A percentile compares a stretch with the other conserved stretches of the same genome.
phyloP scores from a whole-genome alignment of 2,113 vertebrate species.

The Cololabis saira region DNA sequence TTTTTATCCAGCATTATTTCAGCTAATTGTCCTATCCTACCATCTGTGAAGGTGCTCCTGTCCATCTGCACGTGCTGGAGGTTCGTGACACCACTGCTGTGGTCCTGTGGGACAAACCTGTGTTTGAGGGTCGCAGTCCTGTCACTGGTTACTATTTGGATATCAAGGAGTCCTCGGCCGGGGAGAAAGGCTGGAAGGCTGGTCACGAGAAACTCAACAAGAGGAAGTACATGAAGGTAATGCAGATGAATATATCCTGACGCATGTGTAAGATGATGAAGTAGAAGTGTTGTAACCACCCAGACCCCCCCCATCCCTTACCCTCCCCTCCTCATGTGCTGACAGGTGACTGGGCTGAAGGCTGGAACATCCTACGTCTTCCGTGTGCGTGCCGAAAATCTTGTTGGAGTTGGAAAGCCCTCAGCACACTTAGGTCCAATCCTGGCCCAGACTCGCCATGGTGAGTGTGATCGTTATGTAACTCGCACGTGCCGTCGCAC shows the following conservation, averaged over 20 bases:
- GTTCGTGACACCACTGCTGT: constrained; percentile 90
- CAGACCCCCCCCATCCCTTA: no score
- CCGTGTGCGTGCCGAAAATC: constrained; percentile 89
- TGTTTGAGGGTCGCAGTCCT: constrained; percentile 87
- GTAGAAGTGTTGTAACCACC: neutral
- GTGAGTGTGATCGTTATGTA: constrained; percentile 74
- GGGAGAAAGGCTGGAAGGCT: constrained; percentile 86
- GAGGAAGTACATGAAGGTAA: constrained; percentile 89
- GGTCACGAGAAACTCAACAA: constrained; percentile 86
- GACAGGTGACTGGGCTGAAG: constrained; percentile 85
- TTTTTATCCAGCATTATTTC: neutral
- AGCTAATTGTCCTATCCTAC: no score
- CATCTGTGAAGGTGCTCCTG: constrained; percentile 87
- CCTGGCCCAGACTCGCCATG: constrained; percentile 90
- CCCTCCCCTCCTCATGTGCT: constrained; percentile 15
- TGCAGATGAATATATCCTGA: constrained; percentile 12
- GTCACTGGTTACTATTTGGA: constrained; percentile 94
- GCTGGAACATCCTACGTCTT: constrained; percentile 88
- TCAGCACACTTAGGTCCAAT: constrained; percentile 87
- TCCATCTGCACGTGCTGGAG: constrained; percentile 87
- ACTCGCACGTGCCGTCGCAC: constrained; percentile 15
- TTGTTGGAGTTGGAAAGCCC: constrained; percentile 90
- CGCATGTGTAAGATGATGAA: neutral
- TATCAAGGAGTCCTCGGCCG: constrained; percentile 85
- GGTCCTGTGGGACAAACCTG: constrained; percentile 90